A percentile compares a stretch with the other conserved stretches of the same genome.
phyloP scores from a whole-genome alignment of 2,888 invertebrate genomes.

The Esperia sulphurella region DNA sequence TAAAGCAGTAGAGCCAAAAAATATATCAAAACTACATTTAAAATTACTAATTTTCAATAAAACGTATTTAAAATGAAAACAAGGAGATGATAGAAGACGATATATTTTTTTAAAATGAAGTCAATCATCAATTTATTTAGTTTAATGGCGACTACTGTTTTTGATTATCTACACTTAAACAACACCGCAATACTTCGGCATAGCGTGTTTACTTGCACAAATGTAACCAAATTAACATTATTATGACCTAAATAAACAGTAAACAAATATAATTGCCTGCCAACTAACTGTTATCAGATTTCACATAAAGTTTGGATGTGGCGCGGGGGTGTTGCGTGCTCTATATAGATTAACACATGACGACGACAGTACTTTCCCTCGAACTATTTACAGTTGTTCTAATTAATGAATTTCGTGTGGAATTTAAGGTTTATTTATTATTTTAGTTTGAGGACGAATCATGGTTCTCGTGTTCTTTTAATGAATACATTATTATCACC shows the following conservation, averaged over 20 bases:
- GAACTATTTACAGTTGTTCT: slow-evolving; percentile 61
- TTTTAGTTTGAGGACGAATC: slow-evolving; percentile 19
- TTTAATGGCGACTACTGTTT: too few species aligned
- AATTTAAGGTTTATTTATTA: slow-evolving; percentile 38
- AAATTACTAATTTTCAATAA: too few species aligned
- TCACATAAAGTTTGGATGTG: slow-evolving; percentile 12
- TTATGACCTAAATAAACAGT: slow-evolving; percentile 25
- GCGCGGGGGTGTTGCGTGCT: slow-evolving; percentile 30
- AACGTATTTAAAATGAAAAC: too few species aligned
- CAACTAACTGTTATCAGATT: slow-evolving; percentile 29
- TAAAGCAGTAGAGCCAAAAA: too few species aligned
- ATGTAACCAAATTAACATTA: slow-evolving; percentile 14
- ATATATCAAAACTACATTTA: too few species aligned
- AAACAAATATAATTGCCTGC: slow-evolving; percentile 22
- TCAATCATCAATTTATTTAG: too few species aligned
- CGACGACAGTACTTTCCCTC: slow-evolving; percentile 19
- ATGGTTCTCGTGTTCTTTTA: not conserved
- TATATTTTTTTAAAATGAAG: too few species aligned
- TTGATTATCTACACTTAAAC: too few species aligned
- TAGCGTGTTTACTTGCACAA: slow-evolving; percentile 4
- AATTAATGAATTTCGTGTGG: slow-evolving; percentile 60
- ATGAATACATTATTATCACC: not conserved
- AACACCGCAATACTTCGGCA: not conserved
- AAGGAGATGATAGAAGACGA: too few species aligned
- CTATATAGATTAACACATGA: slow-evolving; percentile 26